Percentiles rank a stretch among this genome's conserved stretches.
Conservation (phyloP, 2,113 vertebrate genomes). For the Caranx ignobilis region DNA sequence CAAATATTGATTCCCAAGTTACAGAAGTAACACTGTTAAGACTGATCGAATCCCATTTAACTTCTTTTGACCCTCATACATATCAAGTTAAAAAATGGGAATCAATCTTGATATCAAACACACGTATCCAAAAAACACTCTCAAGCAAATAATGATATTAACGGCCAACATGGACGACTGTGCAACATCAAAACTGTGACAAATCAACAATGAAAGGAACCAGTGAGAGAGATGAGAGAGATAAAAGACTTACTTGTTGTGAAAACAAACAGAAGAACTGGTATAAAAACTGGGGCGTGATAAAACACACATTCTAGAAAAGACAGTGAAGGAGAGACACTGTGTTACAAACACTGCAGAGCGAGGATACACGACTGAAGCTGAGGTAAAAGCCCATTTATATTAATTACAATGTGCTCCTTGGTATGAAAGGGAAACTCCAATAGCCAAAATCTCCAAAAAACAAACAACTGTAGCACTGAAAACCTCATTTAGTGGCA, state of each 20-base stretch:
- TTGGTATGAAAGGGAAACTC: neutral
- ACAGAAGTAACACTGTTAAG: no score
- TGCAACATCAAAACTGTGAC: slow-evolving; percentile 24
- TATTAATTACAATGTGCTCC: neutral
- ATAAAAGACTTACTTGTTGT: slow-evolving; percentile 94
- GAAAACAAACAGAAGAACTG: slow-evolving; percentile 99
- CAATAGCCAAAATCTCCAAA: neutral
- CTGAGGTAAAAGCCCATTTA: neutral
- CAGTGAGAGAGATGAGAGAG: slow-evolving; percentile 32
- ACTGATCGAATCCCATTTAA: neutral
- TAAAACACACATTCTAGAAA: slow-evolving; percentile 99
- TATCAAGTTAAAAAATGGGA: neutral
- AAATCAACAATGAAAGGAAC: slow-evolving; percentile 20
- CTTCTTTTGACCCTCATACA: neutral
- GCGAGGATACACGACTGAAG: neutral
- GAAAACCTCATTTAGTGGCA: neutral
- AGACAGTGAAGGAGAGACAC: slow-evolving; percentile 68
- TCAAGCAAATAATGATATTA: neutral
- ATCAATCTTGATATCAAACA: slow-evolving; percentile 3
- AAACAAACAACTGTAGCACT: neutral
- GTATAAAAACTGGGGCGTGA: slow-evolving; percentile 99
- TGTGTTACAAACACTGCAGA: slow-evolving; percentile 37
- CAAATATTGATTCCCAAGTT: neutral
- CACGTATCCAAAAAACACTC: neutral
- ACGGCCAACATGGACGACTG: neutral